A percentile compares a stretch with the other conserved stretches of the same genome.
Conservation (phyloP, 2,888 invertebrate species). For the Caenorhabditis sp. region DNA sequence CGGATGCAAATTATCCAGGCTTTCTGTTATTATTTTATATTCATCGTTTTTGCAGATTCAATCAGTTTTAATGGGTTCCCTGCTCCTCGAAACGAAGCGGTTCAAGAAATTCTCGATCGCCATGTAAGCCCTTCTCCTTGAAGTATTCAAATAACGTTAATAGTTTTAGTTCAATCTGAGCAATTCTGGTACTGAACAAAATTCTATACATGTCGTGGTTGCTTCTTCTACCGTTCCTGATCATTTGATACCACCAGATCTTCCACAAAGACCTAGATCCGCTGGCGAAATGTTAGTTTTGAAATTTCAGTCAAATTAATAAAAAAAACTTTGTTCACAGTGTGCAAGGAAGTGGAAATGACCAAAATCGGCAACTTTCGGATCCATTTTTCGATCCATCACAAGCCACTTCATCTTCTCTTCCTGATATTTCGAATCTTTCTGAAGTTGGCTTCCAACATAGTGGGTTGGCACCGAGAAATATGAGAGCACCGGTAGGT, state of each 20-base stretch:
- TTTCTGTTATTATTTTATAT: no score
- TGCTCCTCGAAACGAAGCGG: background rate
- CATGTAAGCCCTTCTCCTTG: background rate
- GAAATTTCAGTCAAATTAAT: no score
- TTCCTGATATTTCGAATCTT: background rate
- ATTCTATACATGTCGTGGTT: no score
- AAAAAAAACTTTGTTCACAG: no score
- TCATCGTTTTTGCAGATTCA: constrained; percentile 26
- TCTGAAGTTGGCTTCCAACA: background rate
- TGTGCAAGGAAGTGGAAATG: no score
- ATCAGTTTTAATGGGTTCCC: constrained; percentile 11
- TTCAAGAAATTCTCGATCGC: background rate
- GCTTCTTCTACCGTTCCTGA: background rate
- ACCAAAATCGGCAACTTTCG: background rate
- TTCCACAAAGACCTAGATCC: background rate
- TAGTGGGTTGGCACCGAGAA: background rate
- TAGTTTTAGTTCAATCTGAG: background rate
- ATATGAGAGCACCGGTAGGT: background rate
- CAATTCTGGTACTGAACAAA: no score
- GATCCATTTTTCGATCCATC: background rate
- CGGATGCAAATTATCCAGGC: no score
- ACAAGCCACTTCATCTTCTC: background rate
- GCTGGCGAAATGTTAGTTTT: background rate
- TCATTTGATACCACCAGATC: background rate
- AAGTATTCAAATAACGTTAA: background rate